Evolutionary conservation across 2,888 invertebrate genomes (phyloP).

Genomic region (Leucophenga maculata): DNA sequence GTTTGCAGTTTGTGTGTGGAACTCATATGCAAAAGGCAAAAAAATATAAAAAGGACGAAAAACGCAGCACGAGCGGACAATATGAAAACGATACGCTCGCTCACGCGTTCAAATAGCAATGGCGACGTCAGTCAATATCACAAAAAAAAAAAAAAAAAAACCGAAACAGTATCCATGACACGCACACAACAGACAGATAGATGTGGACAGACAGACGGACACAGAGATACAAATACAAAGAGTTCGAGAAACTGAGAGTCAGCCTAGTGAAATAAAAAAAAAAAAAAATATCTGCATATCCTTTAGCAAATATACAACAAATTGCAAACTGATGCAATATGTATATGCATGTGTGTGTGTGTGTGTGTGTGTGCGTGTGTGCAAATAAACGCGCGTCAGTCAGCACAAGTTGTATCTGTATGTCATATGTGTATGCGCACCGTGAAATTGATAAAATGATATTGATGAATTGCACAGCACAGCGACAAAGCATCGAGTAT

Average conservation of each 20-base stretch:
- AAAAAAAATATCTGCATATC: constrained; percentile 57
- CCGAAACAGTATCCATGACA: not conserved
- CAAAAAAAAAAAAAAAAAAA: constrained; percentile 1
- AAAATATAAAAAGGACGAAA: not conserved
- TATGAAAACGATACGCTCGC: constrained; percentile 9
- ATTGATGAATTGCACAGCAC: constrained; percentile 67
- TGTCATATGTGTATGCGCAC: constrained; percentile 1
- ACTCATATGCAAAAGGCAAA: constrained; percentile 11
- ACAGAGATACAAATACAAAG: constrained; percentile 21
- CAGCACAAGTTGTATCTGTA: not conserved
- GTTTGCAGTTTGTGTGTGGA: constrained; percentile 47
- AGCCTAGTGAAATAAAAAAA: constrained; percentile 25
- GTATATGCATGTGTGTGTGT: too few relatives aligned
- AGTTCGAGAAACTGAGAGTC: constrained; percentile 34
- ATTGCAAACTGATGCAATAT: constrained; percentile 62
- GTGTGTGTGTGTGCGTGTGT: not conserved
- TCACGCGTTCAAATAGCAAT: not conserved
- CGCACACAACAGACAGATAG: too few relatives aligned
- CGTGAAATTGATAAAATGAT: constrained; percentile 70
- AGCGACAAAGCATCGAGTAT: not conserved
- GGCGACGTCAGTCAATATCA: constrained; percentile 20
- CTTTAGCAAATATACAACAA: constrained; percentile 65
- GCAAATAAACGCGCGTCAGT: not conserved
- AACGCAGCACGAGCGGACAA: not conserved
- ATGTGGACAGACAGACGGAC: constrained; percentile 35